Conservation (phyloP, 1,140 invertebrate species). For the Idris sp. region DNA sequence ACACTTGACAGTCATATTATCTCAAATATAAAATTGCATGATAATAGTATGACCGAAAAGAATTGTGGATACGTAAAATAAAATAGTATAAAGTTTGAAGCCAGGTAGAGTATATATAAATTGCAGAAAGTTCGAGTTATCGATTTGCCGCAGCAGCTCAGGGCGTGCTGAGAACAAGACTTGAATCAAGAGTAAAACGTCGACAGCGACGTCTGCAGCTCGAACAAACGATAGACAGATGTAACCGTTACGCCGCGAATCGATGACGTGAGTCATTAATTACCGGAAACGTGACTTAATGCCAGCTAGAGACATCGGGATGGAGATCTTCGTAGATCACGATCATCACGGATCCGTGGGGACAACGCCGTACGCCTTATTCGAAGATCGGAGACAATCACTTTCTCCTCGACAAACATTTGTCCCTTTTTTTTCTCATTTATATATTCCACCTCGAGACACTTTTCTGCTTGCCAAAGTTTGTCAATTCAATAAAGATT, state of each 20-base stretch:
- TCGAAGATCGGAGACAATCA: constrained; percentile 59
- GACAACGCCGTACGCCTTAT: constrained; percentile 58
- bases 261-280: constrained; percentile 75
- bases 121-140: constrained; percentile 15
- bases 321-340: constrained; percentile 65
- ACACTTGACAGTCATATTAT: too few relatives aligned
- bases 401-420: constrained; percentile 63
- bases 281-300: constrained; percentile 74
- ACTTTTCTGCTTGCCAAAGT: constrained; percentile 27
- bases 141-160: constrained; percentile 11
- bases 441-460: constrained; percentile 23
- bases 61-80: too few relatives aligned
- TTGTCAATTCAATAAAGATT: constrained; percentile 37
- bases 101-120: constrained; percentile 6
- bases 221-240: constrained; percentile 71
- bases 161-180: constrained; percentile 19
- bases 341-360: constrained; percentile 65
- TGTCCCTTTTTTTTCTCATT: constrained; percentile 29
- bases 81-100: too few relatives aligned
- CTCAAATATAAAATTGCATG: too few relatives aligned
- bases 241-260: constrained; percentile 67
- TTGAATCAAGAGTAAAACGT: constrained; percentile 32
- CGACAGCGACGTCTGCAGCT: constrained; percentile 37
- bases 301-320: constrained; percentile 55
- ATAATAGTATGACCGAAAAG: too few relatives aligned